Percentiles rank a stretch among this genome's conserved stretches.
These are phyloP conservation scores for Pygoscelis adeliae DNA, from an alignment of 2,113 vertebrate genomes.

Conservation along the genomic window DNA sequence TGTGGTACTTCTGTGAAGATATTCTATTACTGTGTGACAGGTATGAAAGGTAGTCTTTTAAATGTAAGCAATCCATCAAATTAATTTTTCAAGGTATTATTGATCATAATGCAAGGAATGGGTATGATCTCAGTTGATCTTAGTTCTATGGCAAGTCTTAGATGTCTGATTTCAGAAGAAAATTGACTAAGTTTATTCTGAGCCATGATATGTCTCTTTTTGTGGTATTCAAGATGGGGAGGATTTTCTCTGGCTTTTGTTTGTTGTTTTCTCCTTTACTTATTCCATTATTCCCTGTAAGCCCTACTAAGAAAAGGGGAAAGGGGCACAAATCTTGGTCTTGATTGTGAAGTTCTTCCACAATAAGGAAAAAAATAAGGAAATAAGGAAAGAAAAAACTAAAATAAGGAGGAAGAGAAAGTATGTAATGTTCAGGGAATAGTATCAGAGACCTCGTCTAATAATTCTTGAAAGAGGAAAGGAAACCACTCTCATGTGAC, in stretches of 20 bases:
- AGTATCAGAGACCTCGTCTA: neutral
- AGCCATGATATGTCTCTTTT: neutral
- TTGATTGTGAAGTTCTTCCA: neutral
- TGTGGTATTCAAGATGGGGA: neutral
- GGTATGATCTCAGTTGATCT: neutral
- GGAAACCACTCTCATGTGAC: neutral
- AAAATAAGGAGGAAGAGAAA: neutral
- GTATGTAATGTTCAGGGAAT: neutral
- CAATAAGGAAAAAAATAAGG: neutral
- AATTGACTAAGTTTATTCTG: neutral
- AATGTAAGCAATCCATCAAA: neutral
- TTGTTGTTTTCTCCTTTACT: neutral
- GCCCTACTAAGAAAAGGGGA: neutral
- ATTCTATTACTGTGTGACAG: neutral
- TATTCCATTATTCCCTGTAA: neutral
- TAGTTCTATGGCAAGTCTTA: neutral
- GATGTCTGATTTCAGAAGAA: neutral
- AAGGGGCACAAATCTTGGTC: neutral
- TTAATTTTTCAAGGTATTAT: neutral
- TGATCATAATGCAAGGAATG: neutral
- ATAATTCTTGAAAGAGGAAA: neutral
- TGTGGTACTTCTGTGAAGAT: neutral
- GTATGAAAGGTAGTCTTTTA: neutral
- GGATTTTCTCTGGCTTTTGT: neutral
- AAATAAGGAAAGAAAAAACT: neutral